phyloP scores from a whole-genome alignment of 2,888 invertebrate species.

The Argyresthia goedartella region DNA sequence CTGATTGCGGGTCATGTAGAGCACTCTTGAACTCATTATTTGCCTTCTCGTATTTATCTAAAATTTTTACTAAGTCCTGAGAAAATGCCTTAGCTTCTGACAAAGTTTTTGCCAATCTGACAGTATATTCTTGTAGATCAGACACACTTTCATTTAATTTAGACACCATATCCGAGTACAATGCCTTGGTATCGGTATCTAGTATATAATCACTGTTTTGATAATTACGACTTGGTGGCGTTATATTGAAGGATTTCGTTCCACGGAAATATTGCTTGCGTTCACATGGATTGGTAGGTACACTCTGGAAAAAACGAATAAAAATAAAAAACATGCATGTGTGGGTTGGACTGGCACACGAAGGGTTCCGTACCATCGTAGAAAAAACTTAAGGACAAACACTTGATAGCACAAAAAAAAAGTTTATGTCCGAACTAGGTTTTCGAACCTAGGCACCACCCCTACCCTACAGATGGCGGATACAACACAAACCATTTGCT shows the following conservation, averaged over 20 bases:
- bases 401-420: too few relatives aligned
- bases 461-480: too few relatives aligned
- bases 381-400: too few relatives aligned
- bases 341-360: too few relatives aligned
- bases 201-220: not conserved
- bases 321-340: not conserved
- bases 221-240: not conserved
- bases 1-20: constrained; percentile 15
- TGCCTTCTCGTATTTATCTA: constrained; percentile 35
- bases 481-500: too few relatives aligned
- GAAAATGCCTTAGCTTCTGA: constrained; percentile 28
- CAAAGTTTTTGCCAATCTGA: constrained; percentile 17
- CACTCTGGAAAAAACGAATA: not conserved
- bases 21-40: constrained; percentile 20
- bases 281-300: not conserved
- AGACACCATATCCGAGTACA: not conserved
- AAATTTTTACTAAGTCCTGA: constrained; percentile 22
- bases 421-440: too few relatives aligned
- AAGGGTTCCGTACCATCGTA: too few relatives aligned
- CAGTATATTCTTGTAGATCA: constrained; percentile 1
- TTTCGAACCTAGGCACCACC: too few relatives aligned
- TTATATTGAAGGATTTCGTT: not conserved
- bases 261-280: not conserved
- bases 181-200: not conserved
- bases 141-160: not conserved